Conservation (phyloP, 2,888 invertebrate genomes). For the Chromoteleia sp. region DNA sequence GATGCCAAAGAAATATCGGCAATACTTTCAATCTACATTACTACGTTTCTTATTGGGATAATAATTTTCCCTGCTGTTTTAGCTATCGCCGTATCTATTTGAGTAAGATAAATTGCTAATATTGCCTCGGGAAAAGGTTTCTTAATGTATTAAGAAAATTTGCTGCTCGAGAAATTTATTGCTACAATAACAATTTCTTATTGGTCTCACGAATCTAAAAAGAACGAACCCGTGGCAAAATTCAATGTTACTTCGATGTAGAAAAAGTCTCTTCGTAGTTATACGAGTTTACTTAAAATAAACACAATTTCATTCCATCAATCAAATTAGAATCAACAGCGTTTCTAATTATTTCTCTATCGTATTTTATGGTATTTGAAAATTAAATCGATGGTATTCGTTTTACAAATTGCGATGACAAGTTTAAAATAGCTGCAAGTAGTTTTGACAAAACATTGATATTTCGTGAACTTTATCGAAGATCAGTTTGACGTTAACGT, state of each 20-base stretch:
- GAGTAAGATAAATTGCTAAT: conserved; percentile 70
- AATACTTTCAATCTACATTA: conserved; percentile 68
- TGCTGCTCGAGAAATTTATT: conserved; percentile 63
- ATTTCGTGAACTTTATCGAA: no score
- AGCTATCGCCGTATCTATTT: conserved; percentile 66
- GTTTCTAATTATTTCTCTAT: no score
- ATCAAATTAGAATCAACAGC: not conserved
- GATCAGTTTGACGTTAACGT: no score
- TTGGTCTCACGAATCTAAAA: conserved; percentile 63
- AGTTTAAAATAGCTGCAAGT: no score
- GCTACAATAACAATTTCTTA: conserved; percentile 66
- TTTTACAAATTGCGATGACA: no score
- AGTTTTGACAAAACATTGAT: no score
- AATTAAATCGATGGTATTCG: no score
- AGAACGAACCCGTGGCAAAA: conserved; percentile 43
- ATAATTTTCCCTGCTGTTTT: conserved; percentile 67
- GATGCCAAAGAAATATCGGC: conserved; percentile 66
- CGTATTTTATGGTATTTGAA: no score
- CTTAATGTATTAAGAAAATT: conserved; percentile 67
- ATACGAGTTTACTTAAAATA: conserved; percentile 21
- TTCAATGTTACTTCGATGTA: conserved; percentile 38
- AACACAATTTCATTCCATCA: not conserved
- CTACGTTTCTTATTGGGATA: conserved; percentile 66
- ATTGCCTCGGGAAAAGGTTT: conserved; percentile 64
- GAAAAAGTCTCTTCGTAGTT: conserved; percentile 4